phyloP scores from a whole-genome alignment of 2,888 invertebrate genomes.

The Sturmia bella region DNA sequence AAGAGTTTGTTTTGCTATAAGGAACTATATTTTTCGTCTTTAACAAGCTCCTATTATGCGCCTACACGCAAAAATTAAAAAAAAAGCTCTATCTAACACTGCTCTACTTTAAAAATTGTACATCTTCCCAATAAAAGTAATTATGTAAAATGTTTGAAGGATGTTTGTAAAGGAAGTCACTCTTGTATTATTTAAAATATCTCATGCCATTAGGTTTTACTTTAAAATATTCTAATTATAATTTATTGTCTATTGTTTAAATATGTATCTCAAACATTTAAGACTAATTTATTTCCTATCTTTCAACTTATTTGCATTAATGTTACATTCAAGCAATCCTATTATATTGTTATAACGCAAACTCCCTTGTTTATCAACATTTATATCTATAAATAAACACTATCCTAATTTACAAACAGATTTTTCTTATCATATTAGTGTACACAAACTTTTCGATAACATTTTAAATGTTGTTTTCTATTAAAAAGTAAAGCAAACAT shows the following conservation, averaged over 20 bases:
- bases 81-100: conserved; percentile 3
- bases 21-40: conserved; percentile 16
- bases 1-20: conserved; percentile 88
- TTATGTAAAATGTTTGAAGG: no score
- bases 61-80: conserved; percentile 33
- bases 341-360: conserved; percentile 25
- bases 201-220: conserved; percentile 57
- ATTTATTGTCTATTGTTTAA: conserved; percentile 47
- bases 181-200: not conserved
- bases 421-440: no score
- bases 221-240: conserved; percentile 26
- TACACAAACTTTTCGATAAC: no score
- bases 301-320: not conserved
- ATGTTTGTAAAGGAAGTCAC: no score
- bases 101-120: not conserved
- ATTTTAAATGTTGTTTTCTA: no score
- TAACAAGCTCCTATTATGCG: conserved; percentile 26
- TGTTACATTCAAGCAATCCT: conserved; percentile 31
- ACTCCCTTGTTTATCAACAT: conserved; percentile 8
- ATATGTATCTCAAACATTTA: conserved; percentile 66
- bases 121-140: no score
- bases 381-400: conserved; percentile 17
- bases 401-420: not conserved
- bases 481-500: conserved; percentile 18
- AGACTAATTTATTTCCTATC: conserved; percentile 61